phyloP scores from a whole-genome alignment of 2,888 invertebrate species.

The Microplitis deprimator region DNA sequence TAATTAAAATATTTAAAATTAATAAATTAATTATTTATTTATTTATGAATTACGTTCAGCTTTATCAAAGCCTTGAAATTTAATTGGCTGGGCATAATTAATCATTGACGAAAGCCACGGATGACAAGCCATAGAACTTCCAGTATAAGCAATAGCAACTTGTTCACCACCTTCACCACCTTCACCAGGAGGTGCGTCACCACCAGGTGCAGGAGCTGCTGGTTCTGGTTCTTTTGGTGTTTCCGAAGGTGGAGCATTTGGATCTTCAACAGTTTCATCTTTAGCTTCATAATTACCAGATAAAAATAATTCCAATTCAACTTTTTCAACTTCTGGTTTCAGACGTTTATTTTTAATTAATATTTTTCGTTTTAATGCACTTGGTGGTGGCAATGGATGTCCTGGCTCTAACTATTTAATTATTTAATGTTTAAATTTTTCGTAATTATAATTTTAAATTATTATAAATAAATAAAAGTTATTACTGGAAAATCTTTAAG shows the following conservation, averaged over 20 bases:
- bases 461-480: too few relatives aligned
- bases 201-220: slow-evolving; percentile 53
- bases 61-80: slow-evolving; percentile 80
- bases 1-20: not conserved
- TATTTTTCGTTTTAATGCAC: slow-evolving; percentile 77
- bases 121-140: slow-evolving; percentile 80
- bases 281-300: slow-evolving; percentile 74
- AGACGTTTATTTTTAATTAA: slow-evolving; percentile 80
- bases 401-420: slow-evolving; percentile 74
- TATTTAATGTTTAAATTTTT: not conserved
- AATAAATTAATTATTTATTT: not conserved
- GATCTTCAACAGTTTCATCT: slow-evolving; percentile 73
- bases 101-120: slow-evolving; percentile 79
- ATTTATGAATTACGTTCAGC: slow-evolving; percentile 74
- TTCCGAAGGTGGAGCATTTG: slow-evolving; percentile 67
- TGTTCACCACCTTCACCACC: slow-evolving; percentile 67
- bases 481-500: slow-evolving; percentile 76
- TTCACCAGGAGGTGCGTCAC: slow-evolving; percentile 73
- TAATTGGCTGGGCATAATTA: slow-evolving; percentile 82
- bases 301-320: slow-evolving; percentile 73
- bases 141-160: slow-evolving; percentile 74
- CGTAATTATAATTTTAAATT: too few relatives aligned
- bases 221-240: slow-evolving; percentile 57
- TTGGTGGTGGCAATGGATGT: slow-evolving; percentile 77
- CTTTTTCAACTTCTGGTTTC: slow-evolving; percentile 81